Conservation (phyloP, 2,888 invertebrate species). For the Tholera decimalis region DNA sequence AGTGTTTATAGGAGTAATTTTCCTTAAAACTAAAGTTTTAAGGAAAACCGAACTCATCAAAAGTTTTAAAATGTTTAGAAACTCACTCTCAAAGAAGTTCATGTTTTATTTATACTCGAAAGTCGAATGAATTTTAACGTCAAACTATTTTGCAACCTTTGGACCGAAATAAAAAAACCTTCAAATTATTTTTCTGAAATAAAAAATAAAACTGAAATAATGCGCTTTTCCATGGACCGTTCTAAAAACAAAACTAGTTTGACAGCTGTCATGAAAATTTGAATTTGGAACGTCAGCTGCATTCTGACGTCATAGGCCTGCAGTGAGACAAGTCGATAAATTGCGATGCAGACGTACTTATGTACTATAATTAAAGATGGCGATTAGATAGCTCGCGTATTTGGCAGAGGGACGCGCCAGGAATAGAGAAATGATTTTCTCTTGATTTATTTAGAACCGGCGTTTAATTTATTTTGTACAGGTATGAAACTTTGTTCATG, state of each 20-base stretch:
- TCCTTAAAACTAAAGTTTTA: no score
- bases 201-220: not conserved
- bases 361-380: slow-evolving; percentile 51
- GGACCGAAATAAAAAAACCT: not conserved
- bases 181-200: not conserved
- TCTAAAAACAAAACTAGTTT: slow-evolving; percentile 20
- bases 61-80: no score
- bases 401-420: slow-evolving; percentile 31
- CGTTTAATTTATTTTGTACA: slow-evolving; percentile 18
- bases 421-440: slow-evolving; percentile 45
- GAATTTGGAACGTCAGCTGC: slow-evolving; percentile 57
- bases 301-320: slow-evolving; percentile 65
- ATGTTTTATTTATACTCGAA: not conserved
- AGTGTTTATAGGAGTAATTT: no score
- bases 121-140: slow-evolving; percentile 15
- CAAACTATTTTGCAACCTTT: slow-evolving; percentile 7
- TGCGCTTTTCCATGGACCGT: not conserved
- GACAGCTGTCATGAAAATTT: slow-evolving; percentile 42
- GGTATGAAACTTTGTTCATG: slow-evolving; percentile 1
- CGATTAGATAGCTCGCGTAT: slow-evolving; percentile 43
- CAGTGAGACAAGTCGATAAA: slow-evolving; percentile 58
- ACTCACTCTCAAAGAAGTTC: not conserved
- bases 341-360: slow-evolving; percentile 43
- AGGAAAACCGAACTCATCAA: no score
- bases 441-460: slow-evolving; percentile 36